Base-by-base conservation (phyloP, 2,888 invertebrate genomes). In the Sminthurides aquaticus region DNA sequence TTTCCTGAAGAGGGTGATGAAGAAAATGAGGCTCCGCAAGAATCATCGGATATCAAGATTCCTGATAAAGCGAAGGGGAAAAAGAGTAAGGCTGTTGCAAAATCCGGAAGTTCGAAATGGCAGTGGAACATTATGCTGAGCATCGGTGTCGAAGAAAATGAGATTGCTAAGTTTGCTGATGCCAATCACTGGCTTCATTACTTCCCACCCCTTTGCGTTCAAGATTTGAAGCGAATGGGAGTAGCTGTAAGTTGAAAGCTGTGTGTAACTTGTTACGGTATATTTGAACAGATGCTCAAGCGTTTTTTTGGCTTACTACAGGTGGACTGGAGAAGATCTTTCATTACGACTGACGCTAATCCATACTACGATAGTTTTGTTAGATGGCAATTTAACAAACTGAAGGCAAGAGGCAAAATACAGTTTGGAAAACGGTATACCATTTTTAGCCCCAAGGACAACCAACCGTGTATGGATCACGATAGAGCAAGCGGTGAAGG, bases 391-490 rank as follows among this genome's bases (percentile, higher is more conserved):
- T 99, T 92, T 79, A 79, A 87, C 66, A 87, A 89, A 71, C 81
- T 99, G 26, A 91, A 87, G 77, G 87, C 87, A 67, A 84, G 87
- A 57, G 90, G 92, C 69, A 96, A 95, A 80, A 86, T 99, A 28
- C 87, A 91, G 81, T 99, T 91, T 81, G 99, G 99, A 22, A 99
- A 99, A 81, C 84, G 99, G 3, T 90, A 97, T 77, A 95, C 97
- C 0, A 90, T 99, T 71, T 99, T 86, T 79, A 98, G 97, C 0
- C 95, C 97, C 0, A 86, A 90, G 76, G 99, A 99, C 80, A 89
- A 89, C 8, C 99, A 99, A 78, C 98, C 99, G 0, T 99, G 99
- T 78, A 99, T 99, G 99, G 99, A 99, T 79, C 99, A 99, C 78
- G 99, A 99, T 79, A 85, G 99, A 74, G 87, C 91, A 49, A 83